phyloP scores from a whole-genome alignment of 1,140 invertebrate genomes.

The Lasioglossum albipes region DNA sequence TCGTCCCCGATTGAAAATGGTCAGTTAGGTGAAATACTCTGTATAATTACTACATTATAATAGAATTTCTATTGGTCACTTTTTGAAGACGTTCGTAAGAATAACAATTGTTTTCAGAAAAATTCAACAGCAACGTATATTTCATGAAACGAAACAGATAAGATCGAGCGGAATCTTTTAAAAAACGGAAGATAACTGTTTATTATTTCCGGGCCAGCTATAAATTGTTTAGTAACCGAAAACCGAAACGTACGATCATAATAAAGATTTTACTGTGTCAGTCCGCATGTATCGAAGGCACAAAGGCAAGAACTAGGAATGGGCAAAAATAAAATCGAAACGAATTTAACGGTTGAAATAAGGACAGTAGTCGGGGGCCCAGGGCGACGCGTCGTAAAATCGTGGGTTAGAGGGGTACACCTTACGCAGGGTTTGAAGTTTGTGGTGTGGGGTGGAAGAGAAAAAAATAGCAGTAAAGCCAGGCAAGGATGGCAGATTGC shows the following conservation, averaged over 20 bases:
- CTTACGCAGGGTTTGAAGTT: background rate
- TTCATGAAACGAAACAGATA: no score
- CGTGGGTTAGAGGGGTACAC: constrained; percentile 30
- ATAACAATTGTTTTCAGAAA: no score
- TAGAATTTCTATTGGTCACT: no score
- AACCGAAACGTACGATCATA: background rate
- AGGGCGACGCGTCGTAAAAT: constrained; percentile 29
- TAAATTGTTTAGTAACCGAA: background rate
- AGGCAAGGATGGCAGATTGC: constrained; percentile 69
- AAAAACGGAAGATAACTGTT: no score
- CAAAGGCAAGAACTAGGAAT: background rate
- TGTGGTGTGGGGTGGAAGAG: background rate
- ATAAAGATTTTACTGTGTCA: constrained; percentile 4
- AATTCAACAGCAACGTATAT: no score
- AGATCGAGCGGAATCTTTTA: no score
- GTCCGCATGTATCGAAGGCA: background rate
- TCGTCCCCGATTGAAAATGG: no score
- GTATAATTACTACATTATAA: no score
- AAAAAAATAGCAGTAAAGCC: constrained; percentile 45
- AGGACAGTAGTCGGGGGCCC: background rate
- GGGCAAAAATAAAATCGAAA: constrained; percentile 37
- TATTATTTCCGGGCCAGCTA: no score
- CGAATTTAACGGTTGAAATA: constrained; percentile 22
- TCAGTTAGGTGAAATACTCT: no score
- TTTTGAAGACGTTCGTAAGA: no score